Conservation (phyloP, 2,113 vertebrate genomes). For the Eurystomus gularis region DNA sequence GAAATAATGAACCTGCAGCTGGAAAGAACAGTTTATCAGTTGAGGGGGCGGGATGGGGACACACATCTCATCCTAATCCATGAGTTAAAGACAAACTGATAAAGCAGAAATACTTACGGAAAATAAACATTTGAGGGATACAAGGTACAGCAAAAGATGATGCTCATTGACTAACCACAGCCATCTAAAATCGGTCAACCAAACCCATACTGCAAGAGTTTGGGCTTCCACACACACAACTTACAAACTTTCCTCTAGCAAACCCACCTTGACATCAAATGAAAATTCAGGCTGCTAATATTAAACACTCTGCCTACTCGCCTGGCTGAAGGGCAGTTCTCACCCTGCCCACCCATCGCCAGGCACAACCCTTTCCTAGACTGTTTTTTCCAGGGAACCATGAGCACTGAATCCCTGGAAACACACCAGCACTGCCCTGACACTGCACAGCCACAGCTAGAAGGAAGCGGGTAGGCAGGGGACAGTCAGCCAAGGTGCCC, state of each 20-base stretch:
- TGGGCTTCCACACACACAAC: not conserved
- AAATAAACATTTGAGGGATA: not conserved
- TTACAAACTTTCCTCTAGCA: not conserved
- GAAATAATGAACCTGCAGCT: not conserved
- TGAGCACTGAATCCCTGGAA: rapidly evolving
- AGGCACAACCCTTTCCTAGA: not conserved
- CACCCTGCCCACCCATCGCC: rapidly evolving
- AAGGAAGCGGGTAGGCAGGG: rapidly evolving
- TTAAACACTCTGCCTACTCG: too few species aligned
- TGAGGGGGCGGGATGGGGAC: rapidly evolving
- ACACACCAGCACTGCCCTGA: rapidly evolving
- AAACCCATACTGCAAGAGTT: not conserved
- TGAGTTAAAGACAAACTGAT: not conserved
- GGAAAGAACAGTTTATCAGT: not conserved
- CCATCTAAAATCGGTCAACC: not conserved
- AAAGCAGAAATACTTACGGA: not conserved
- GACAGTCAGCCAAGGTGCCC: rapidly evolving
- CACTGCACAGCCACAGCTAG: not conserved
- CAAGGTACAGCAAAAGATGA: not conserved
- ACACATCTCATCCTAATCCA: not conserved
- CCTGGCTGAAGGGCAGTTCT: rapidly evolving
- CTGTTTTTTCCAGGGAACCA: rapidly evolving
- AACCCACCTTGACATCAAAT: not conserved
- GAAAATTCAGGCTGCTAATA: not conserved
- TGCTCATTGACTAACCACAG: not conserved